Evolutionary conservation across 2,888 invertebrate species (phyloP).

Genomic region (Catocala nupta): DNA sequence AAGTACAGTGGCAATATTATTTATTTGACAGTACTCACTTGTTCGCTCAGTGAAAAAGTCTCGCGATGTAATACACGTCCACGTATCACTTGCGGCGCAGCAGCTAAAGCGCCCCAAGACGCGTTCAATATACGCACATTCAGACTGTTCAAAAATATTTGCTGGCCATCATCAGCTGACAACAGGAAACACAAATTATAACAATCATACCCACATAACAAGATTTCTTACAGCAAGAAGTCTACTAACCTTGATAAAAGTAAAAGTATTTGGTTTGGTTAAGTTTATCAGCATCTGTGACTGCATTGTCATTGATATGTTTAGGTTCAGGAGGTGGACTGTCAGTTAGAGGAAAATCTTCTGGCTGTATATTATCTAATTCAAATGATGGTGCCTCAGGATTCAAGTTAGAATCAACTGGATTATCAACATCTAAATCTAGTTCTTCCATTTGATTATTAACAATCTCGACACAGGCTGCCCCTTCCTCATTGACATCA

Average conservation of each 20-base stretch:
- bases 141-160: conserved; percentile 95
- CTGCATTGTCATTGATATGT: conserved; percentile 55
- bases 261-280: conserved; percentile 89
- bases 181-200: conserved; percentile 17
- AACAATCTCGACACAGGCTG: conserved; percentile 67
- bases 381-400: conserved; percentile 74
- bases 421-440: conserved; percentile 38
- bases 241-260: conserved; percentile 92
- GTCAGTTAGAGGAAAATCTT: conserved; percentile 72
- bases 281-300: conserved; percentile 74
- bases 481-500: conserved; percentile 76
- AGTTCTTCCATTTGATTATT: conserved; percentile 65
- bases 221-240: not conserved
- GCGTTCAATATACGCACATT: conserved; percentile 96
- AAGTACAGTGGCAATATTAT: not conserved
- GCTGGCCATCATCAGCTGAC: conserved; percentile 95
- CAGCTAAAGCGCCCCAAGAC: conserved; percentile 93
- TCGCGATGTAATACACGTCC: conserved; percentile 96
- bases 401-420: conserved; percentile 67
- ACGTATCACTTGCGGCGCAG: conserved; percentile 91
- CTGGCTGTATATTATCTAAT: conserved; percentile 57
- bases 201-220: too few relatives aligned
- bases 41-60: conserved; percentile 92
- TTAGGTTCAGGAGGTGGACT: conserved; percentile 49
- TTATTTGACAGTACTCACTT: conserved; percentile 58